Evolutionary conservation across 2,888 invertebrate species (phyloP).

Genomic region (Gastracanthus pulcherrimus): DNA sequence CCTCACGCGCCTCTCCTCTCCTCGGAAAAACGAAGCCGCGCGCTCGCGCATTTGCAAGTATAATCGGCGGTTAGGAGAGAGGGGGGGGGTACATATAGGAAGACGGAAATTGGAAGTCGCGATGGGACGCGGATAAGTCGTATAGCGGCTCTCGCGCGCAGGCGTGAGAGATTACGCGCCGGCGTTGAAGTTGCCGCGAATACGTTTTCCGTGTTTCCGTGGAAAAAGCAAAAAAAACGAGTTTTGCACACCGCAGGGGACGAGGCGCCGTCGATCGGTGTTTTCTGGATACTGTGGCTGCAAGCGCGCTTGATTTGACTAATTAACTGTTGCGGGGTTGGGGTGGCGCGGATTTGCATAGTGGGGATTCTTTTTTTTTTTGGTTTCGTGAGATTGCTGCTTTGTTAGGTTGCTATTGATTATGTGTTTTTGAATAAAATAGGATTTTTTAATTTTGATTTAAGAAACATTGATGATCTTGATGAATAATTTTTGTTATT

Average conservation of each 20-base stretch:
- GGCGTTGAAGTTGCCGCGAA: background rate
- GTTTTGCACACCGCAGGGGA: too few relatives aligned
- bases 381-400: background rate
- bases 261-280: background rate
- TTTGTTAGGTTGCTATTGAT: background rate
- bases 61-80: slow-evolving; percentile 10
- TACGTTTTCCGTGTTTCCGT: slow-evolving; percentile 50
- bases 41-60: slow-evolving; percentile 46
- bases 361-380: background rate
- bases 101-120: slow-evolving; percentile 53
- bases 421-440: too few relatives aligned
- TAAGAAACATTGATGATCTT: too few relatives aligned
- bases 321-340: slow-evolving; percentile 37
- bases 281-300: background rate
- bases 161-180: slow-evolving; percentile 41
- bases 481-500: too few relatives aligned
- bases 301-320: slow-evolving; percentile 26
- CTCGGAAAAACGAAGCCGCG: slow-evolving; percentile 34
- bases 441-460: too few relatives aligned
- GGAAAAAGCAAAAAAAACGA: background rate
- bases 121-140: slow-evolving; percentile 51
- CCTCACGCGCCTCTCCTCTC: background rate
- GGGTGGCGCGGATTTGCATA: background rate
- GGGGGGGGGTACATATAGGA: background rate
- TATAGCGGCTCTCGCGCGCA: background rate